A percentile compares a stretch with the other conserved stretches of the same genome.
These are phyloP conservation scores for Teleogryllus occipitalis DNA, from an alignment of 1,140 invertebrate genomes.

Conservation along the genomic window DNA sequence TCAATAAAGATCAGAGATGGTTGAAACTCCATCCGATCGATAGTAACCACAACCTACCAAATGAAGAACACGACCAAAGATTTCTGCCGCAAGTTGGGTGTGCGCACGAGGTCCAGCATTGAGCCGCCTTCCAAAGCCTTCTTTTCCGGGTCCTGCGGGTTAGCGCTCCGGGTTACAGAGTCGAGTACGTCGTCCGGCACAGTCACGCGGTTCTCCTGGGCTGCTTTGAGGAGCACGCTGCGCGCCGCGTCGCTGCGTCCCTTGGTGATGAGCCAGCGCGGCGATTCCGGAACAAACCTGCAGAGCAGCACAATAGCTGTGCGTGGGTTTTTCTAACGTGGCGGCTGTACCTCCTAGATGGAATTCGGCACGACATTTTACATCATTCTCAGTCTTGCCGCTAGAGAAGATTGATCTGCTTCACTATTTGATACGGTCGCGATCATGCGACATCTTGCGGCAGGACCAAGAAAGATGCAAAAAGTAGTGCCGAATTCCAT, in stretches of 20 bases:
- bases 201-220: slow-evolving; percentile 28
- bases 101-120: slow-evolving; percentile 35
- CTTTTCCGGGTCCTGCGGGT: slow-evolving; percentile 14
- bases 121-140: slow-evolving; percentile 11
- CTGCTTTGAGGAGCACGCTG: slow-evolving; percentile 28
- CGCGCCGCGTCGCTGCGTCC: slow-evolving; percentile 29
- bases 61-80: slow-evolving; percentile 41
- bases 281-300: slow-evolving; percentile 34
- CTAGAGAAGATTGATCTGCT: too few species aligned
- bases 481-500: too few species aligned
- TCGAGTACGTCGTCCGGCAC: slow-evolving; percentile 27
- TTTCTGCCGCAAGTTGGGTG: slow-evolving; percentile 36
- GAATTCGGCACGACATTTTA: too few species aligned
- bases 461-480: too few species aligned
- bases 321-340: too few species aligned
- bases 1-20: too few species aligned
- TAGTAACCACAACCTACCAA: slow-evolving; percentile 31
- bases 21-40: too few species aligned
- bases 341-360: too few species aligned
- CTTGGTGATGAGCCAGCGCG: slow-evolving; percentile 33
- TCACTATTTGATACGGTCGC: too few species aligned
- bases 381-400: too few species aligned
- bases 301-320: background rate
- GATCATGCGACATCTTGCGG: too few species aligned
- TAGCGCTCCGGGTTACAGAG: slow-evolving; percentile 18